Evolutionary conservation across 2,797 vertebrate genomes (phyloP).

Genomic region (Onychomys leucogaster): DNA sequence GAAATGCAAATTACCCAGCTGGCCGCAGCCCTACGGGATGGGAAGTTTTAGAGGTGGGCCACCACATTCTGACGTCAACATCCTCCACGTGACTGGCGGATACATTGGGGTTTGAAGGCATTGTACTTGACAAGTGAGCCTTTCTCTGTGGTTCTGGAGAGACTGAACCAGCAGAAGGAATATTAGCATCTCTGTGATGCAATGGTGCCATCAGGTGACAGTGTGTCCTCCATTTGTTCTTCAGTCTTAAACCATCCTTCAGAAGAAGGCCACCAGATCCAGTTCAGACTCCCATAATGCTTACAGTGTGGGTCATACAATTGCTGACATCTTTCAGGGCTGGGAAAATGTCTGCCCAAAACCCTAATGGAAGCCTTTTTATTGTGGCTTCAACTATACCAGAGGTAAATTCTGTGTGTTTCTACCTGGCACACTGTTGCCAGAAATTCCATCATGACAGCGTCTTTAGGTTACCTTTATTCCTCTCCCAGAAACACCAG

Average conservation of each 20-base stretch:
- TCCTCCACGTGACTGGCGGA: background rate
- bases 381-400: background rate
- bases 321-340: conserved; percentile 2
- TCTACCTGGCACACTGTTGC: conserved; percentile 2
- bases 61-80: background rate
- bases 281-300: background rate
- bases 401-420: conserved; percentile 44
- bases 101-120: background rate
- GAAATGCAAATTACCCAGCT: background rate
- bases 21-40: background rate
- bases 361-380: background rate
- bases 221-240: background rate
- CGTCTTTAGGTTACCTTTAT: conserved; percentile 4
- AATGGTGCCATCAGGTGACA: background rate
- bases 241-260: conserved; percentile 15
- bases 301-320: background rate
- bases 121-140: background rate
- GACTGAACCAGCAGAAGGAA: background rate
- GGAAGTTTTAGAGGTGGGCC: background rate
- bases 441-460: conserved; percentile 34
- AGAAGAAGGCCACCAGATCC: background rate
- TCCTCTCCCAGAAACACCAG: background rate
- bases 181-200: background rate
- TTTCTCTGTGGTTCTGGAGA: conserved; percentile 17
- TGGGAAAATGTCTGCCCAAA: conserved; percentile 11